Evolutionary conservation across 2,797 vertebrate genomes (phyloP).

Genomic region (Carapus acus): DNA sequence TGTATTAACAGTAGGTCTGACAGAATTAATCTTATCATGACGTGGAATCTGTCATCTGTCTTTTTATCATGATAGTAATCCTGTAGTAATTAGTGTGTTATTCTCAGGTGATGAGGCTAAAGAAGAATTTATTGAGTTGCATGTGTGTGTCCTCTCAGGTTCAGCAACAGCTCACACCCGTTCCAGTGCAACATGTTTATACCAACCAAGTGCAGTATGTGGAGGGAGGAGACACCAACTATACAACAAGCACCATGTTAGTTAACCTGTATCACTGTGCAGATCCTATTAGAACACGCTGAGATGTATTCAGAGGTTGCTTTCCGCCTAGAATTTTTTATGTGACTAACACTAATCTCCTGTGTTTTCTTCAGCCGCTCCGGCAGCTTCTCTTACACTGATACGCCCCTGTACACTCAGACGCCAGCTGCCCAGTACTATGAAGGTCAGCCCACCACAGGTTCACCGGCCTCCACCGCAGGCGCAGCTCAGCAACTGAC

Average conservation of each 20-base stretch:
- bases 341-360: constrained; percentile 19
- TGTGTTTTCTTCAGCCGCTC: constrained; percentile 74
- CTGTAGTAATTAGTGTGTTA: too few relatives aligned
- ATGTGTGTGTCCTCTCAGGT: constrained; percentile 41
- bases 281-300: constrained; percentile 1
- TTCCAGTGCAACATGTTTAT: constrained; percentile 88
- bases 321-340: not conserved
- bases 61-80: too few relatives aligned
- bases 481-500: constrained; percentile 75
- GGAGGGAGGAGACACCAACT: constrained; percentile 83
- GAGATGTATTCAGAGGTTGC: not conserved
- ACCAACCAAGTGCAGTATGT: constrained; percentile 92
- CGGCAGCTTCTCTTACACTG: constrained; percentile 81
- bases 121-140: constrained; percentile 21
- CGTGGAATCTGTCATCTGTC: constrained; percentile 1
- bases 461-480: constrained; percentile 78
- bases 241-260: constrained; percentile 90
- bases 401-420: constrained; percentile 84
- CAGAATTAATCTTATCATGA: too few relatives aligned
- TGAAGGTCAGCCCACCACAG: constrained; percentile 75
- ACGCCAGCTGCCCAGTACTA: constrained; percentile 80
- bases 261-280: constrained; percentile 43
- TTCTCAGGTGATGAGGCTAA: not conserved
- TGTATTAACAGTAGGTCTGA: too few relatives aligned
- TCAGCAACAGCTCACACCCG: constrained; percentile 84